Evolutionary conservation across 2,888 invertebrate genomes (phyloP).

Genomic region (Fragum sueziense): DNA sequence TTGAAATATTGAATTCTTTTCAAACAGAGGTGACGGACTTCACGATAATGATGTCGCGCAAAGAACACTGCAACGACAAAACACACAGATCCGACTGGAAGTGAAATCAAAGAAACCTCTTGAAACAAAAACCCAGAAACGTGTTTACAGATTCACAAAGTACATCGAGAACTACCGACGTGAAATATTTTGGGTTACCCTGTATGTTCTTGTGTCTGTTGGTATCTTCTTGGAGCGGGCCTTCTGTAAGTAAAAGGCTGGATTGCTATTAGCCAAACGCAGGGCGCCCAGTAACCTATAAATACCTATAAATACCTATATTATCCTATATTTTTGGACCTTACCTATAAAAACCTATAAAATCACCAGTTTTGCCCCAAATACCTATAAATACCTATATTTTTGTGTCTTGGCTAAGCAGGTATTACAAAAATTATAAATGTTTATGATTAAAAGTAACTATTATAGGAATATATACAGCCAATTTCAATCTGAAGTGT

Average conservation of each 20-base stretch:
- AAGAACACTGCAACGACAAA: constrained; percentile 19
- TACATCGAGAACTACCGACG: constrained; percentile 84
- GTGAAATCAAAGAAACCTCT: constrained; percentile 44
- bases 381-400: too few species aligned
- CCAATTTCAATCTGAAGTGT: too few species aligned
- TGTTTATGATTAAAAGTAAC: too few species aligned
- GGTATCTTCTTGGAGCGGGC: constrained; percentile 85
- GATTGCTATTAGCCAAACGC: too few species aligned
- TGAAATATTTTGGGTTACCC: constrained; percentile 85
- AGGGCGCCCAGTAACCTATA: too few species aligned
- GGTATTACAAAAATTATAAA: too few species aligned
- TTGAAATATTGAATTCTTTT: background rate
- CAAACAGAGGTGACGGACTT: background rate
- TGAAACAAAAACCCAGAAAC: constrained; percentile 34
- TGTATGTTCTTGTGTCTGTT: constrained; percentile 84
- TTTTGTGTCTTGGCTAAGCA: too few species aligned
- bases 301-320: too few species aligned
- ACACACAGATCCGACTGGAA: constrained; percentile 44
- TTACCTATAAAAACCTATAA: too few species aligned
- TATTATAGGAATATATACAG: too few species aligned
- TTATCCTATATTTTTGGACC: too few species aligned
- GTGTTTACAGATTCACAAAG: constrained; percentile 57
- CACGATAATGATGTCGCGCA: background rate
- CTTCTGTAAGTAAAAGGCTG: constrained; percentile 69
- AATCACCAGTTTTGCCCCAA: too few species aligned